Percentiles rank a stretch among this genome's conserved stretches.
Evolutionary conservation across 2,888 invertebrate species (phyloP).

Genomic region (Eupithecia vulgata): DNA sequence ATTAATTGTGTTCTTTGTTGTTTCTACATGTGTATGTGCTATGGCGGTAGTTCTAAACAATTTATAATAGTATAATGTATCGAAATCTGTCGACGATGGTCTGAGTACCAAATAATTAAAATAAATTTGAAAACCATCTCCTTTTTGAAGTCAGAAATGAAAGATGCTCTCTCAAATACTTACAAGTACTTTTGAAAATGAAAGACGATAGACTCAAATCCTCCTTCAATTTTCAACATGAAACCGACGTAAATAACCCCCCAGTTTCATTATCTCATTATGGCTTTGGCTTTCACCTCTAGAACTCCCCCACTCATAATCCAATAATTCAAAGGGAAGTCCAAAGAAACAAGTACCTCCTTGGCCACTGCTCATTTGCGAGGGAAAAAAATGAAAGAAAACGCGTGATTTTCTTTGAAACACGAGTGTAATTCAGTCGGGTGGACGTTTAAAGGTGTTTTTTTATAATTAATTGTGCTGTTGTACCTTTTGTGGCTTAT

Average conservation of each 20-base stretch:
- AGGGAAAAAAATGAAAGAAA: constrained; percentile 21
- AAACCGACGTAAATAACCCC: constrained; percentile 12
- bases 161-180: background rate
- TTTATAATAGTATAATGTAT: background rate
- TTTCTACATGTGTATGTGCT: too few relatives aligned
- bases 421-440: constrained; percentile 20
- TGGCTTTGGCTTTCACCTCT: constrained; percentile 16
- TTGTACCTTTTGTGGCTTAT: constrained; percentile 17
- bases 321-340: constrained; percentile 23
- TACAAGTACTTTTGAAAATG: background rate
- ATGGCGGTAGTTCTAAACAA: too few relatives aligned
- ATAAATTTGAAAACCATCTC: background rate
- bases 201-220: background rate
- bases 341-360: constrained; percentile 12
- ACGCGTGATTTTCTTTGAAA: constrained; percentile 27
- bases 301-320: constrained; percentile 17
- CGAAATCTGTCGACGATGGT: background rate
- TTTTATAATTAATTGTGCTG: constrained; percentile 23
- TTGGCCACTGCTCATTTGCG: constrained; percentile 19
- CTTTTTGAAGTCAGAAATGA: background rate
- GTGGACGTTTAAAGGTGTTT: constrained; percentile 12
- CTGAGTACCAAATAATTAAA: background rate
- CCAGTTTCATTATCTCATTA: constrained; percentile 16
- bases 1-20: too few relatives aligned
- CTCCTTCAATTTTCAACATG: constrained; percentile 3